These are phyloP conservation scores for Delia radicum DNA, from an alignment of 1,140 invertebrate species.

Conservation along the genomic window DNA sequence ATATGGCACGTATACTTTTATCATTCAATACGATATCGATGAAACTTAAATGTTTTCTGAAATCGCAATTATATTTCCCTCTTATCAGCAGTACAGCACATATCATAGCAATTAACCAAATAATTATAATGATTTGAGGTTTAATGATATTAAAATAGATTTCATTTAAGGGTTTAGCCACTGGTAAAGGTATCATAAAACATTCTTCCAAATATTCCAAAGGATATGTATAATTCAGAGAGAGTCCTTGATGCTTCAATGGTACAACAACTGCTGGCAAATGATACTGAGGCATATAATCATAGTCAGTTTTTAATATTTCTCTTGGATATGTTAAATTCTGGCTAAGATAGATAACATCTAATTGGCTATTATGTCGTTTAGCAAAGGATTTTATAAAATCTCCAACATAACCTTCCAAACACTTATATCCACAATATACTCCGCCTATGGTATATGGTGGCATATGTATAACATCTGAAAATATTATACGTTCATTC, in stretches of 20 bases:
- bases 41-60: neutral
- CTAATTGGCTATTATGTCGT: slow-evolving; percentile 35
- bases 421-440: too few species aligned
- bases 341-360: too few species aligned
- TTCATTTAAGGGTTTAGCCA: neutral
- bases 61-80: neutral
- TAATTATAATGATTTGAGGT: neutral
- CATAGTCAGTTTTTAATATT: neutral
- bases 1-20: slow-evolving; percentile 24
- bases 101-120: neutral
- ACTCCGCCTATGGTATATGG: too few species aligned
- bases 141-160: neutral
- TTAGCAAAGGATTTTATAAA: slow-evolving; percentile 32
- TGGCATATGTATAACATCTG: too few species aligned
- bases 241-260: neutral
- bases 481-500: too few species aligned
- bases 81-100: neutral
- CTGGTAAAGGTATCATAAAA: slow-evolving; percentile 5
- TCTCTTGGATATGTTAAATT: neutral
- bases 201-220: neutral
- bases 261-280: neutral
- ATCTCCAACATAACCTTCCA: slow-evolving; percentile 35
- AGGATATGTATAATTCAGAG: neutral
- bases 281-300: neutral
- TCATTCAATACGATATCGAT: slow-evolving; percentile 24